Evolutionary conservation across 2,797 vertebrate species (phyloP), one percentile per base, ranked within the genome.

Genomic region (Delichon dasypus): DNA sequence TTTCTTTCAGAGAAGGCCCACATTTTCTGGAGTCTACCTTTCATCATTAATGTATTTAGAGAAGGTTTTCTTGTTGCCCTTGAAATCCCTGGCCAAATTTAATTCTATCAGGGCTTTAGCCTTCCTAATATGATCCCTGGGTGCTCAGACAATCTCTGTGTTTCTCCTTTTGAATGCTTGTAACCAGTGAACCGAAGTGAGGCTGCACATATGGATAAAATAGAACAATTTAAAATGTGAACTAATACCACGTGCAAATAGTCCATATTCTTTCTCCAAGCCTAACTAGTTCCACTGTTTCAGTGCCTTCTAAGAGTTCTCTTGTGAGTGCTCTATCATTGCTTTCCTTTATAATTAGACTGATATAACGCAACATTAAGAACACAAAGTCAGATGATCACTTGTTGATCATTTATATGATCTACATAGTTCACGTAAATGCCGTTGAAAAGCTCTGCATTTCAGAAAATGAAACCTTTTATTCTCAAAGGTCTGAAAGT

Each of bases 401-500:
- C 17, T 84, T 48, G 1, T 53, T 93, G 38, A 38, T 38, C 38
- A 38, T 38, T 38, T 38, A 38, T 11, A 38, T 38, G 38, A 78
- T 95, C 50, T 60, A 18, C 54, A 66, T 19, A 47, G 10, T 80
- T 95, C 9, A 55, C 47, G 36, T 61, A 92, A 95, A 88, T 44
- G 51, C 20, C 62, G 34, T 16, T 88, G 55, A 81, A 94, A 91
- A 88, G 14, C 19, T 82, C 40, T 50, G 22, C 6, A 9, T 57
- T 91, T 92, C 79, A 81, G 48, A 82, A 94, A 76, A 95, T 27
- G 3, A 83, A 91, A 36, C 4, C 15, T 88, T 81, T 80, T 86
- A 23, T 79, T 93, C 78, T 91, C 65, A 79, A 78, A 87, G 20
- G 40, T 80, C 67, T 25, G 64, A 88, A 94, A 90, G 75, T 70